Evolutionary conservation across 2,113 vertebrate species (phyloP), one percentile per base, ranked within the genome.

Genomic region (cat (Felis catus)): DNA sequence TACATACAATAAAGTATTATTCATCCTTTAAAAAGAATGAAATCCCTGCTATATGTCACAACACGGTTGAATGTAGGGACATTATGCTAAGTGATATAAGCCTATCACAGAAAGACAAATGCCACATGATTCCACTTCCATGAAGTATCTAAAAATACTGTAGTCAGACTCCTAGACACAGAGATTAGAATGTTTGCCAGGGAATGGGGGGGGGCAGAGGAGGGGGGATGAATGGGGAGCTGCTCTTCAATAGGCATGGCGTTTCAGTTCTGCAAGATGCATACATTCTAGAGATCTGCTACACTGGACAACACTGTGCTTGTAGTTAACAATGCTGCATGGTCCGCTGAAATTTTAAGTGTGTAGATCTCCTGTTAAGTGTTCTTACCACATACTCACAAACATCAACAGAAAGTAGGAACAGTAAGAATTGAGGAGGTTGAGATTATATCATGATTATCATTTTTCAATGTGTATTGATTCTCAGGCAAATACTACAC

Each of bases 1-100:
- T 65, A 53, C n/a, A 18, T 53, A 12, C n/a, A 41, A 2, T 41
- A n/a, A 66, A 29, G 4, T 74, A 41, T 41, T 73, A n/a, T 23
- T 88, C 21, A 53, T 48, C 29, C 55, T 92, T 92, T 73, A 63
- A 73, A 92, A 55, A 73, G 41, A 45, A 55, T 55, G 81, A 71
- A 15, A 65, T 81, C 29, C 29, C 65, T 87, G 68, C 12, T 33
- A 7, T 51, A 27, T 41, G 66, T 6, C 21, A 68, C 11, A 27
- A 39, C 33, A 15, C n/a, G 4, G 1, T 45, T 66, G 79, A 65
- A 83, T 2, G 4, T 25, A 13, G 41, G 29, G 55, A 33, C 19
- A 29, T 53, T 65, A 68, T 15, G n/a, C 51, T 41, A 55, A 76
- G n/a, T 55, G 29, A 45, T 45, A 84, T 71, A 80, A 81, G 68